Conservation (phyloP, 2,797 vertebrate species). For the Euthynnus affinis region DNA sequence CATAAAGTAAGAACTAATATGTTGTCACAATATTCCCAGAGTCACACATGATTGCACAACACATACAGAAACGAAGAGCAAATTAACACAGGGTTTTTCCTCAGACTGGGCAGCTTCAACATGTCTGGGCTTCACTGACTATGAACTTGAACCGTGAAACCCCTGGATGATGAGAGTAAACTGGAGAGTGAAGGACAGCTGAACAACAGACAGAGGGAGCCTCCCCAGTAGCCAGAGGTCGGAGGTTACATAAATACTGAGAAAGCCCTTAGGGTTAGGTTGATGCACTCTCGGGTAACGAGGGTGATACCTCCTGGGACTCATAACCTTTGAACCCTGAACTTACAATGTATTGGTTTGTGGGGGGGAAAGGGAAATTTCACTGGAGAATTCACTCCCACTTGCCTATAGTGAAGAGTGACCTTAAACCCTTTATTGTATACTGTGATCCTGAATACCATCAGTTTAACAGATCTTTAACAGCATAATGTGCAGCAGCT, state of each 20-base stretch:
- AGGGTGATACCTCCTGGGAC: constrained; percentile 68
- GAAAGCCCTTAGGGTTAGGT: constrained; percentile 63
- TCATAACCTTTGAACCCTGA: constrained; percentile 67
- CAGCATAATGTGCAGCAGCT: not conserved
- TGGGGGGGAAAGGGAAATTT: constrained; percentile 21
- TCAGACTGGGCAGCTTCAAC: constrained; percentile 44
- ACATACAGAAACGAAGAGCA: not conserved
- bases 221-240: constrained; percentile 59
- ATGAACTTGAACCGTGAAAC: constrained; percentile 81
- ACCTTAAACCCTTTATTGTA: constrained; percentile 32
- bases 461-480: constrained; percentile 36
- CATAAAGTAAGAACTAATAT: too few relatives aligned
- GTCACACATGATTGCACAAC: not conserved
- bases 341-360: constrained; percentile 32
- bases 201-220: constrained; percentile 51
- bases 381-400: constrained; percentile 10
- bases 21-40: not conserved
- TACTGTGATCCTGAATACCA: constrained; percentile 5
- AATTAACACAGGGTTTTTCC: not conserved
- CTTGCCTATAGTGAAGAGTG: constrained; percentile 17
- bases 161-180: constrained; percentile 28
- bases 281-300: constrained; percentile 64
- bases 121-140: constrained; percentile 63
- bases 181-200: constrained; percentile 18
- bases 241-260: constrained; percentile 76